A percentile compares a stretch with the other conserved stretches of the same genome.
Conservation (phyloP, 1,140 invertebrate species). For the Eumaeus atala region DNA sequence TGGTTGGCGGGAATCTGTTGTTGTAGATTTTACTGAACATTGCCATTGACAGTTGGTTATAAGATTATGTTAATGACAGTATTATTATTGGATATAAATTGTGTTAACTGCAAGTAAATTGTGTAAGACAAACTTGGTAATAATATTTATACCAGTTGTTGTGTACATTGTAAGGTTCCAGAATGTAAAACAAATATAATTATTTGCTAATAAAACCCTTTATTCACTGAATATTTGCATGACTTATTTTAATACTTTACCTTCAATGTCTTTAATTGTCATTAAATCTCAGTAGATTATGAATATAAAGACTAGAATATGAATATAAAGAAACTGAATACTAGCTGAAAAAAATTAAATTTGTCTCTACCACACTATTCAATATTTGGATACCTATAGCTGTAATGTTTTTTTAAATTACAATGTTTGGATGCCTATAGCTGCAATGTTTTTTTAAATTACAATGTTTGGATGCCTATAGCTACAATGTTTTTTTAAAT, state of each 20-base stretch:
- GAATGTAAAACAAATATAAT: conserved; percentile 37
- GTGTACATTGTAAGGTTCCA: conserved; percentile 52
- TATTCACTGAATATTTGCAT: too few species aligned
- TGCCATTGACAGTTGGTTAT: conserved; percentile 82
- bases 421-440: too few species aligned
- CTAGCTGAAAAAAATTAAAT: too few species aligned
- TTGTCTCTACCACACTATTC: too few species aligned
- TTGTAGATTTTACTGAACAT: conserved; percentile 95
- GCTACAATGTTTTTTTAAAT: conserved; percentile 66
- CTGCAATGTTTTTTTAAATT: background rate
- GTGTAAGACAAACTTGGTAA: background rate
- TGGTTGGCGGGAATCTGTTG: conserved; percentile 93
- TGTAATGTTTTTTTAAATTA: conserved; percentile 1
- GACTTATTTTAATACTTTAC: too few species aligned
- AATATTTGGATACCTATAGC: too few species aligned
- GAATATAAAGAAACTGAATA: too few species aligned
- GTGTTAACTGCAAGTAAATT: conserved; percentile 19
- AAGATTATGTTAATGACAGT: conserved; percentile 27
- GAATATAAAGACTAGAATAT: too few species aligned
- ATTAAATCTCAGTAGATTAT: too few species aligned
- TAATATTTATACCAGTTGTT: conserved; percentile 45
- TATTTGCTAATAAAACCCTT: conserved; percentile 9
- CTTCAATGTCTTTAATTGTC: too few species aligned
- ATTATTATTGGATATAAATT: conserved; percentile 42
- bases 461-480: conserved; percentile 51